phyloP scores from a whole-genome alignment of 1,140 invertebrate genomes.

The Diprion similis region DNA sequence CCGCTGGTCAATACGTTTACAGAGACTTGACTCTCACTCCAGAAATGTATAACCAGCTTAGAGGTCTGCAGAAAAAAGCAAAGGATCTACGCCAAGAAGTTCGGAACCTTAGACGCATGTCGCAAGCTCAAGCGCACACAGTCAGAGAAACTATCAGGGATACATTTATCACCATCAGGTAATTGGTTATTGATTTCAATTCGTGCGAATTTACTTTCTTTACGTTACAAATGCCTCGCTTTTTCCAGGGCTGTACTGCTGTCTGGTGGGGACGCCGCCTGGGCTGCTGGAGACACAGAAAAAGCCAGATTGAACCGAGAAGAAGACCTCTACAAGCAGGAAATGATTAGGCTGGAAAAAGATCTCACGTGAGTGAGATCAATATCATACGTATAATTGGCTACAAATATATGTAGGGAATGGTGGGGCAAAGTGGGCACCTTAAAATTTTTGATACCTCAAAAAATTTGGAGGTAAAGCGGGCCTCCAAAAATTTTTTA shows the following conservation, averaged over 20 bases:
- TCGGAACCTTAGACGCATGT: slow-evolving; percentile 84
- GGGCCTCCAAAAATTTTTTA: no score
- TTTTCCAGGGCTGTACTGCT: slow-evolving; percentile 67
- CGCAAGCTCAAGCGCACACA: slow-evolving; percentile 88
- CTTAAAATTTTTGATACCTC: no score
- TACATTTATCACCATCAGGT: slow-evolving; percentile 83
- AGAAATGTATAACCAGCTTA: slow-evolving; percentile 86
- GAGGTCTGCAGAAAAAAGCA: slow-evolving; percentile 86
- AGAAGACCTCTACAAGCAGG: slow-evolving; percentile 89
- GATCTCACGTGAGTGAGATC: slow-evolving; percentile 77
- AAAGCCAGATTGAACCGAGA: slow-evolving; percentile 73
- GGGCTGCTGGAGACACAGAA: slow-evolving; percentile 68
- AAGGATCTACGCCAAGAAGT: slow-evolving; percentile 90
- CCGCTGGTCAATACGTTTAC: slow-evolving; percentile 71
- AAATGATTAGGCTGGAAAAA: slow-evolving; percentile 89
- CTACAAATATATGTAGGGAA: slow-evolving; percentile 6
- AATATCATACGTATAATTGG: not conserved
- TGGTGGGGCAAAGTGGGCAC: no score
- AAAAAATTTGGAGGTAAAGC: no score
- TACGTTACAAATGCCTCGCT: slow-evolving; percentile 9
- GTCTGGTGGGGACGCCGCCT: slow-evolving; percentile 69
- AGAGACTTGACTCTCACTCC: slow-evolving; percentile 75
- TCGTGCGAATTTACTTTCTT: not conserved
- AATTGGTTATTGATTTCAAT: slow-evolving; percentile 23
- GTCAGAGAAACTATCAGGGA: slow-evolving; percentile 91